Evolutionary conservation across 2,797 vertebrate species (phyloP).

Genomic region (Cetoscarus ocellatus): DNA sequence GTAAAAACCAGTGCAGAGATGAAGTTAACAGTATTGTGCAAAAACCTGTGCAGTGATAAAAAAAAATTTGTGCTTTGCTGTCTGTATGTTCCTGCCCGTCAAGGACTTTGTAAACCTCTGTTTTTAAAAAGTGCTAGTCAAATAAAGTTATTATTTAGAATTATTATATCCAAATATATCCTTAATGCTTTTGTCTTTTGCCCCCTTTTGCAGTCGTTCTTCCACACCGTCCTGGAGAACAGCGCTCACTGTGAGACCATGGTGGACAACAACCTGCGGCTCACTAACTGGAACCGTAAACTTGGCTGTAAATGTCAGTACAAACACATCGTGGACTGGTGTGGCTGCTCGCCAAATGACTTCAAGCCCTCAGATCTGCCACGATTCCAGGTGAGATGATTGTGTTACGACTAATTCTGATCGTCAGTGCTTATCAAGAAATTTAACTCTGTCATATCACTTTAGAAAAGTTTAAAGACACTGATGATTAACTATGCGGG

Average conservation of each 20-base stretch:
- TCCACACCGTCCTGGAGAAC: slow-evolving; percentile 89
- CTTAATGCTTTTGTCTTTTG: background rate
- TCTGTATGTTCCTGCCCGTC: too few relatives aligned
- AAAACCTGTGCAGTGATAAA: too few relatives aligned
- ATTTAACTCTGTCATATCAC: too few relatives aligned
- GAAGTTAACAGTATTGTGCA: too few relatives aligned
- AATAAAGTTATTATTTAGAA: too few relatives aligned
- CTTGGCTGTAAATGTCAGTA: slow-evolving; percentile 96
- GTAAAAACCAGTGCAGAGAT: too few relatives aligned
- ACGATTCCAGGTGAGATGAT: slow-evolving; percentile 89
- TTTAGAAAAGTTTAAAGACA: too few relatives aligned
- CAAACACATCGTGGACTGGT: slow-evolving; percentile 98
- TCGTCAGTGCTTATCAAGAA: too few relatives aligned
- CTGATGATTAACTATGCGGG: too few relatives aligned
- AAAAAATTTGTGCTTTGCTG: too few relatives aligned
- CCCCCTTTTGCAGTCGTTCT: slow-evolving; percentile 65
- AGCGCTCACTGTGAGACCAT: slow-evolving; percentile 88
- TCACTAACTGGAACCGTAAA: slow-evolving; percentile 96
- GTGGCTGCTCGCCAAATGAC: slow-evolving; percentile 94
- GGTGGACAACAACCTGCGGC: slow-evolving; percentile 95
- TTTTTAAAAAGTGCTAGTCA: too few relatives aligned
- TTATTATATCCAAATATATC: background rate
- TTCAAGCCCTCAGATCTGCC: slow-evolving; percentile 93
- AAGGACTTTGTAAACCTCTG: too few relatives aligned
- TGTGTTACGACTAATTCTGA: background rate